Percentiles rank a stretch among this genome's conserved stretches.
Evolutionary conservation across 2,797 vertebrate species (phyloP).

Genomic region (Sebastes variabilis): DNA sequence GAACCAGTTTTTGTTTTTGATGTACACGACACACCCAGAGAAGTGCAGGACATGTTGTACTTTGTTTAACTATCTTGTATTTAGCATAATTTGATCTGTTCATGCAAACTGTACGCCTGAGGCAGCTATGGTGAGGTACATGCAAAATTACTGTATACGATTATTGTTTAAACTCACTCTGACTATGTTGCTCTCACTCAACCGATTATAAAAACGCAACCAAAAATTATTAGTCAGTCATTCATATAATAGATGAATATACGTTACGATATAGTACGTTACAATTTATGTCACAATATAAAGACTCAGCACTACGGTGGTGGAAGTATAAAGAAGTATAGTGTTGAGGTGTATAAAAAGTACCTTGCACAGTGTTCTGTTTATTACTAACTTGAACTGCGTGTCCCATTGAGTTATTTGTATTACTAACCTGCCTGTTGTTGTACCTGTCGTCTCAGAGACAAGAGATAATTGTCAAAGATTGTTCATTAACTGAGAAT

Average conservation of each 20-base stretch:
- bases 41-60: conserved; percentile 4
- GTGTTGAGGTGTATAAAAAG: not conserved
- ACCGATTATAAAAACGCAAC: not conserved
- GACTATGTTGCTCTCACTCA: not conserved
- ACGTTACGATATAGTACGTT: not conserved
- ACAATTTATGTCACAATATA: not conserved
- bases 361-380: not conserved
- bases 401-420: too few relatives aligned
- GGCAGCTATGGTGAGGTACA: not conserved
- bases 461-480: conserved; percentile 17
- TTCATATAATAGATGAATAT: not conserved
- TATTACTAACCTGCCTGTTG: too few relatives aligned
- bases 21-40: not conserved
- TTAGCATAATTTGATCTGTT: conserved; percentile 29
- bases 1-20: not conserved
- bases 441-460: not conserved
- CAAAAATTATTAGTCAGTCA: not conserved
- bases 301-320: not conserved
- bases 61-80: conserved; percentile 10
- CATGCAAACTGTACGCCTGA: conserved; percentile 20
- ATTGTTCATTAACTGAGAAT: conserved; percentile 34
- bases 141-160: conserved; percentile 27
- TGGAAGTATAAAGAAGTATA: too few relatives aligned
- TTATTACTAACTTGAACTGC: not conserved
- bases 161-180: not conserved